Conservation (phyloP, 2,888 invertebrate species). For the Zhuqinia jingwanae region DNA sequence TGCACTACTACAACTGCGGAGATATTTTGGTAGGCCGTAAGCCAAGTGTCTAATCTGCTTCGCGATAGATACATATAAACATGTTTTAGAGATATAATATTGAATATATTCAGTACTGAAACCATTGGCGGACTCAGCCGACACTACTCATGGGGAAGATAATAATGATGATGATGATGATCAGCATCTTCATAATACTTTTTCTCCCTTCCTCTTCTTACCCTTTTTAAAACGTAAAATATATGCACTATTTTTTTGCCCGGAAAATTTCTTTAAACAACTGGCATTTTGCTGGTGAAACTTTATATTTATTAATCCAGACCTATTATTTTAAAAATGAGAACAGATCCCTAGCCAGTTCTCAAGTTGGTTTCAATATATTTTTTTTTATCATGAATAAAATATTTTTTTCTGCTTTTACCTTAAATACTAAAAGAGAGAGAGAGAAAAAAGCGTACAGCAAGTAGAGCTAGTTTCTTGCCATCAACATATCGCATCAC, state of each 20-base stretch:
- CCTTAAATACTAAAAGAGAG: background rate
- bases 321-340: constrained; percentile 46
- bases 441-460: too few species aligned
- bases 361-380: background rate
- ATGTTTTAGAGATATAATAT: too few species aligned
- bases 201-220: background rate
- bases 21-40: too few species aligned
- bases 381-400: constrained; percentile 58
- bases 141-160: background rate
- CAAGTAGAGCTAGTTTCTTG: too few species aligned
- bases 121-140: background rate
- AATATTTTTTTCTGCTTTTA: constrained; percentile 39
- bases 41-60: too few species aligned
- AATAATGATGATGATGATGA: background rate
- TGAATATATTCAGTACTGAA: too few species aligned
- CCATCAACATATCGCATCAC: too few species aligned
- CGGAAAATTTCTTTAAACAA: too few species aligned
- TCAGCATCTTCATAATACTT: background rate
- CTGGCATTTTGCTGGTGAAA: background rate
- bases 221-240: background rate
- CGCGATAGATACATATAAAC: too few species aligned
- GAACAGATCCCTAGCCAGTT: constrained; percentile 15
- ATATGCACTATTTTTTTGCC: too few species aligned
- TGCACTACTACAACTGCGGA: too few species aligned
- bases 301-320: constrained; percentile 53